Conservation (phyloP, 2,797 vertebrate species). For the Notamacropus eugenii region DNA sequence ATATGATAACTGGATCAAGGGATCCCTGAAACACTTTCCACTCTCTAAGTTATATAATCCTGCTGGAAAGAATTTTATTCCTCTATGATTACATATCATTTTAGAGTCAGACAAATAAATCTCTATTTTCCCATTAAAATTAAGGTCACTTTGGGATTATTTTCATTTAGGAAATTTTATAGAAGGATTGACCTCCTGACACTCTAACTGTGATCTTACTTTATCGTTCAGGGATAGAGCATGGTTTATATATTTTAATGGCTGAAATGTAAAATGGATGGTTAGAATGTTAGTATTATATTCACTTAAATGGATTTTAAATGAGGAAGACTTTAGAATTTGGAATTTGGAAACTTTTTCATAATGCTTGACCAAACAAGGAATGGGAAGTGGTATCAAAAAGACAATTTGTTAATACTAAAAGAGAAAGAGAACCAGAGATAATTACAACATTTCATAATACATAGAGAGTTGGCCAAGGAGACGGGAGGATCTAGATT, state of each 20-base stretch:
- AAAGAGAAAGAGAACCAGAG: background rate
- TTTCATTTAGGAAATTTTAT: slow-evolving; percentile 21
- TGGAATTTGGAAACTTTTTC: background rate
- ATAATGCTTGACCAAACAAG: background rate
- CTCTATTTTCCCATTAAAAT: slow-evolving; percentile 47
- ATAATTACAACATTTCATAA: background rate
- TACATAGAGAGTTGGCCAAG: background rate
- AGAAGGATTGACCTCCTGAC: slow-evolving; percentile 14
- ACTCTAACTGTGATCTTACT: slow-evolving; percentile 10
- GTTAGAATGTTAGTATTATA: background rate
- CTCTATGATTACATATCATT: slow-evolving; percentile 19
- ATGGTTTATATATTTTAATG: background rate
- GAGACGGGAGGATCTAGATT: background rate
- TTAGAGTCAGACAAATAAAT: slow-evolving; percentile 21
- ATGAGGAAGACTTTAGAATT: background rate
- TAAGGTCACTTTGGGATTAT: slow-evolving; percentile 19
- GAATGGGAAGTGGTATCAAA: background rate
- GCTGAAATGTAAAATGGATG: background rate
- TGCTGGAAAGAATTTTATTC: slow-evolving; percentile 27
- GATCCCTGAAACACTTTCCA: background rate
- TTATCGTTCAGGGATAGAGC: background rate
- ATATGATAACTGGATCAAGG: background rate
- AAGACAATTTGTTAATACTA: background rate
- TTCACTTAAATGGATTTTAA: background rate
- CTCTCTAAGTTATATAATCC: too few species aligned